Base-by-base conservation (phyloP, 2,888 invertebrate genomes). In the Drosophila atripex region DNA sequence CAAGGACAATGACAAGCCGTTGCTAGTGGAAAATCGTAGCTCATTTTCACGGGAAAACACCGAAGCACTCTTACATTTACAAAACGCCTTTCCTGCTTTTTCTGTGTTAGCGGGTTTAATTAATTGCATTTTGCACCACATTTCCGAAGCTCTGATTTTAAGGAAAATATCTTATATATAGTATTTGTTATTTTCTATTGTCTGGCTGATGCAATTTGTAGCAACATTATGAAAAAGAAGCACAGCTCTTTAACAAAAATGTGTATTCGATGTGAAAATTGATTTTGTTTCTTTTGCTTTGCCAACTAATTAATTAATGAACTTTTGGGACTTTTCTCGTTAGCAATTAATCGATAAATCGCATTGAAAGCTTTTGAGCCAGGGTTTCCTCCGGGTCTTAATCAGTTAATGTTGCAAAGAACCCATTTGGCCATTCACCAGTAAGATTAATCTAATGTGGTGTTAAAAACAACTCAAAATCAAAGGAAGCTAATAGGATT, bases 71-170 rank as follows among this genome's bases (percentile, higher is more conserved):
- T 18, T 39, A 61, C 57, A 65, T 51, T 32, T 52, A 53, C 57
- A 51, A 39, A 38, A 28, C 18, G 46, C 23, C 16, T 28, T 56
- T 6, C 1, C 38, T 49, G 39, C 8, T 50, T 30, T 45, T n/a
- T n/a, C 18, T 64, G n/a, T 64, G 35, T 76, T 70, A 75, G 71
- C 50, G 71, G 63, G 73, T 85, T 87, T 82, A 87, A 87, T 84
- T 84, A 87, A 84, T 84, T 87, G 82, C 76, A 84, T 87, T 85
- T 84, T 64, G 64, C 71, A 68, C 73, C 51, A 57, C 68, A 77
- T 73, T 80, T 77, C 60, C 57, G 32, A 56, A 54, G 63, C 50
- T 63, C 12, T 47, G 53, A 45, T 66, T 78, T 60, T 65, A n/a
- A 58, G 12, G 16, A 41, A 49, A 53, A 43, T 54, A 64, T 41